Base-by-base conservation (phyloP, 2,888 invertebrate species). In the Odontothrips loti region DNA sequence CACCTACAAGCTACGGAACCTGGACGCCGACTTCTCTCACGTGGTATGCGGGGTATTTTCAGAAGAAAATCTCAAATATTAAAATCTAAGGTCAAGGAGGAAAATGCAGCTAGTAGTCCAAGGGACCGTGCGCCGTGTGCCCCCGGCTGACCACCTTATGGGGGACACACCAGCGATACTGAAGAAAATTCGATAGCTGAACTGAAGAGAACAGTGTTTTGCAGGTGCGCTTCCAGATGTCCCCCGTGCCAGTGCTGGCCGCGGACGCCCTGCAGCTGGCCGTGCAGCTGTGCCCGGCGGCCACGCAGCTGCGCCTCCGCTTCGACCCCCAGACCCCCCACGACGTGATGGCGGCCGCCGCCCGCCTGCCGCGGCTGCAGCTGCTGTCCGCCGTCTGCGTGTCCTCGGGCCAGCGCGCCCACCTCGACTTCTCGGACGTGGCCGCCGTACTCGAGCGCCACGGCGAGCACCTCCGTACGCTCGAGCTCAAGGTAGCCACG, bases 11-110 rank as follows among this genome's bases (percentile, higher is more conserved):
- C 83, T 86, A 23, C 83, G 82, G 9, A 86, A 86, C 81, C 83
- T 86, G 23, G 85, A 86, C 80, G 85, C 84, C 12, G 86, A 86
- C 83, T 86, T 86, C 82, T 86, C 86, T 34, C 85, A 86, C 82
- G 85, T 86, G 80, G 86, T 85, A 82, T 80, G 84, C 82, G 78
- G 43, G n/a, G 1, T 3, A 63, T 2, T 15, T 1, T 9, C 10
- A 12, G 20, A 51, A 51, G n/a, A 63, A 63, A n/a, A 63, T 48
- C 9, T 48, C 48, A 48, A 48, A 48, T 48, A 63, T 17, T 11
- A 48, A 48, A 48, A n/a, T n/a, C n/a, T n/a, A n/a, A n/a, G n/a
- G n/a, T n/a, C n/a, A n/a, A n/a, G n/a, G n/a, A n/a, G n/a, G n/a
- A n/a, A n/a, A n/a, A n/a, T n/a, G n/a, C n/a, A n/a, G n/a, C n/a